Percentiles rank a stretch among this genome's conserved stretches.
Conservation (phyloP, 2,797 vertebrate species). For the Eupleurogrammus muticus region DNA sequence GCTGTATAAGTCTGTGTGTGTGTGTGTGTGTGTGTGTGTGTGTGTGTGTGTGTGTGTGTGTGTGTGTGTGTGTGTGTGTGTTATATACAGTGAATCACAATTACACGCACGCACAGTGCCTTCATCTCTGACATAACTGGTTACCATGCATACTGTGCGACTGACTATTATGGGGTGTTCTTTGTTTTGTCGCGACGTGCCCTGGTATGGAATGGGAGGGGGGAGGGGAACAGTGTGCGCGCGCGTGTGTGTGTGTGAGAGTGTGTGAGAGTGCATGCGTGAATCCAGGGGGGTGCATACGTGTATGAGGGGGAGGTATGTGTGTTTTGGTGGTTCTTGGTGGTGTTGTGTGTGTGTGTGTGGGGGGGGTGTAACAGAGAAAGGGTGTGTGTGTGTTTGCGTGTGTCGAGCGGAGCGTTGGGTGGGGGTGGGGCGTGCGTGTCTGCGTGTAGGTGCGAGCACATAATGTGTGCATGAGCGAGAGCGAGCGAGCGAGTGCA, state of each 20-base stretch:
- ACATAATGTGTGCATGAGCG: slow-evolving; percentile 67
- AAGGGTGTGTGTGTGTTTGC: slow-evolving; percentile 38
- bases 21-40: slow-evolving; percentile 26
- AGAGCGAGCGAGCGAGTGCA: slow-evolving; percentile 53
- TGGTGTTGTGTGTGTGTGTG: slow-evolving; percentile 14
- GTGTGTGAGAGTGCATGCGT: slow-evolving; percentile 25
- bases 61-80: slow-evolving; percentile 10
- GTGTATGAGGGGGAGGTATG: slow-evolving; percentile 38
- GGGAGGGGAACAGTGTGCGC: slow-evolving; percentile 68
- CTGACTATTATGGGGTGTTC: slow-evolving; percentile 84
- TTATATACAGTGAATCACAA: slow-evolving; percentile 43
- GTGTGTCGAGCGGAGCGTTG: slow-evolving; percentile 31
- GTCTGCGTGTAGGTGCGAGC: slow-evolving; percentile 56
- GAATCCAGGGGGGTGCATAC: slow-evolving; percentile 18
- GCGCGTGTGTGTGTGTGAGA: slow-evolving; percentile 36
- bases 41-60: too few species aligned
- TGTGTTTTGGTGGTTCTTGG: slow-evolving; percentile 34
- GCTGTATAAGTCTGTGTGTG: slow-evolving; percentile 11
- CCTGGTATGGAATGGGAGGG: slow-evolving; percentile 80
- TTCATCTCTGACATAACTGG: slow-evolving; percentile 80
- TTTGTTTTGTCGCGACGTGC: slow-evolving; percentile 86
- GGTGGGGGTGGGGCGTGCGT: slow-evolving; percentile 69
- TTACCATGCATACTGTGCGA: slow-evolving; percentile 81
- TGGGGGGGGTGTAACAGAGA: slow-evolving; percentile 18
- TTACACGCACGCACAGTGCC: slow-evolving; percentile 35